phyloP scores from a whole-genome alignment of 2,113 vertebrate genomes.

The Apistogramma diplotaenia region DNA sequence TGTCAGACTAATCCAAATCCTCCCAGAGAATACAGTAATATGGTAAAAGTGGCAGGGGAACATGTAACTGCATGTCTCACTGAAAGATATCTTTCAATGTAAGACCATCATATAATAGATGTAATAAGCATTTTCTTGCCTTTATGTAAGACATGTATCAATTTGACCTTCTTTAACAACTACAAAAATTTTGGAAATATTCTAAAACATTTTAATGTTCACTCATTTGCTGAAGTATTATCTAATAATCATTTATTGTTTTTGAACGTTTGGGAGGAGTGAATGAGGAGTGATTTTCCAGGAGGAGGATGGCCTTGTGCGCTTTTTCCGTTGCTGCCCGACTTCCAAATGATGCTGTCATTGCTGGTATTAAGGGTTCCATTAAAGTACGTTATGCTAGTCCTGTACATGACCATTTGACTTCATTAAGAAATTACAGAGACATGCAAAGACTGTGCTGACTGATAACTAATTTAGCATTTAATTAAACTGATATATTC shows the following conservation, averaged over 20 bases:
- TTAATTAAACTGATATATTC: slow-evolving; percentile 21
- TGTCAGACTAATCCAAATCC: slow-evolving; percentile 57
- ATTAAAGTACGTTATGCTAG: slow-evolving; percentile 67
- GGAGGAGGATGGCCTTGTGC: slow-evolving; percentile 68
- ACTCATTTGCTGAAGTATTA: neutral
- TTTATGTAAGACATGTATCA: neutral
- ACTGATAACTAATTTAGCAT: slow-evolving; percentile 28
- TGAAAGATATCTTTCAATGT: neutral
- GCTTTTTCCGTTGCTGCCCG: slow-evolving; percentile 42
- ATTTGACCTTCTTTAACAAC: neutral
- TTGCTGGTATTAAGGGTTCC: slow-evolving; percentile 72
- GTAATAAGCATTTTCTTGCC: neutral
- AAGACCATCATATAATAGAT: neutral
- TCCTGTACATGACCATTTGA: neutral
- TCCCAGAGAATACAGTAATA: slow-evolving; percentile 37
- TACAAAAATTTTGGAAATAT: neutral
- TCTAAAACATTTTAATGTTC: neutral
- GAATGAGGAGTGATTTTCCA: slow-evolving; percentile 68
- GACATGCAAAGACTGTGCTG: neutral
- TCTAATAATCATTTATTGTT: neutral
- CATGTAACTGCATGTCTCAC: slow-evolving; percentile 7
- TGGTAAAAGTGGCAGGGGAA: slow-evolving; percentile 11
- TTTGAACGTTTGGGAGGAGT: slow-evolving; percentile 50
- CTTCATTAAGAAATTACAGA: slow-evolving; percentile 34
- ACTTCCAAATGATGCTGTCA: slow-evolving; percentile 70